These are phyloP conservation scores for Callipepla californica DNA, from an alignment of 2,113 vertebrate genomes.

Conservation along the genomic window DNA sequence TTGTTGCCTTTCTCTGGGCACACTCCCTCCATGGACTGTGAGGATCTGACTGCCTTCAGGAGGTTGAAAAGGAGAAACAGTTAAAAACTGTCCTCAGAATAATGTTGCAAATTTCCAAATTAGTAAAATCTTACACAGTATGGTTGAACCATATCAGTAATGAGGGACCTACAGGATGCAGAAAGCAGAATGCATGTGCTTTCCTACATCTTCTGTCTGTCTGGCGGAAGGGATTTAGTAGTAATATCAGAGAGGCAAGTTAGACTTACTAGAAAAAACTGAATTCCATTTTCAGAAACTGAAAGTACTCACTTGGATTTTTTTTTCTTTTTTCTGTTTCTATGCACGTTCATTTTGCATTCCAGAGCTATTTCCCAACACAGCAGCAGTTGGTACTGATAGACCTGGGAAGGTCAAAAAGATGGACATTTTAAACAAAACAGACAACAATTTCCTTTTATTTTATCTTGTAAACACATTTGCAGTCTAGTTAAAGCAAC, in stretches of 20 bases:
- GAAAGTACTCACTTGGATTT: background rate
- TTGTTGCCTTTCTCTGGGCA: no score
- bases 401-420: background rate
- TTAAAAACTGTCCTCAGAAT: background rate
- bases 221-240: background rate
- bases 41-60: background rate
- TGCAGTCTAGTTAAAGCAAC: slow-evolving; percentile 14
- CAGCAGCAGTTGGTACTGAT: background rate
- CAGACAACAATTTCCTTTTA: background rate
- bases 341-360: background rate
- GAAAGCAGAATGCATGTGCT: background rate
- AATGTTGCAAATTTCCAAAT: background rate
- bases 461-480: slow-evolving; percentile 30
- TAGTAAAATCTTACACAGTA: background rate
- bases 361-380: background rate
- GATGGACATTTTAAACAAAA: background rate
- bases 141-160: background rate
- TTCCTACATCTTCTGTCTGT: background rate
- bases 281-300: background rate
- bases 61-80: background rate
- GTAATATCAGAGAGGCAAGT: background rate
- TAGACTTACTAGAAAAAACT: background rate
- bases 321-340: background rate
- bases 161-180: fast-evolving
- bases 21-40: background rate